phyloP scores from a whole-genome alignment of 2,797 vertebrate species.

The Paratrypauchen microcephalus region DNA sequence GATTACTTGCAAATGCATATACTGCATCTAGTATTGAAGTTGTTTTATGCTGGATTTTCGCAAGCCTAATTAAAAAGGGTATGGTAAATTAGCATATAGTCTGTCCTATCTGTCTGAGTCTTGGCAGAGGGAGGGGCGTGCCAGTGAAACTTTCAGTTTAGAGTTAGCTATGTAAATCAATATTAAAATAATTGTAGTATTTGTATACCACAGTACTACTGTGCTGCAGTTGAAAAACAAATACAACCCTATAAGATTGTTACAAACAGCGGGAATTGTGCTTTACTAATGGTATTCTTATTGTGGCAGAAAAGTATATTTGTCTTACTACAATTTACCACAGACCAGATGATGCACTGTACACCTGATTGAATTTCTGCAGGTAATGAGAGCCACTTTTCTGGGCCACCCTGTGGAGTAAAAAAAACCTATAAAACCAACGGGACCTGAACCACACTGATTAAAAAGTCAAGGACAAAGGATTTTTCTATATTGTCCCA shows the following conservation, averaged over 20 bases:
- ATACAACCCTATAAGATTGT: neutral
- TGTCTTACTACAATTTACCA: slow-evolving; percentile 34
- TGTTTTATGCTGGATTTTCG: no score
- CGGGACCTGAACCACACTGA: neutral
- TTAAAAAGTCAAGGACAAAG: slow-evolving; percentile 22
- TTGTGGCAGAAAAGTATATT: slow-evolving; percentile 38
- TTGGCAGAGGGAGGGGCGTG: no score
- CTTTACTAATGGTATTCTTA: slow-evolving; percentile 40
- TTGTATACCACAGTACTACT: no score
- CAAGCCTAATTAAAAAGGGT: no score
- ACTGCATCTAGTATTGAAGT: no score
- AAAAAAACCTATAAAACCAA: slow-evolving; percentile 24
- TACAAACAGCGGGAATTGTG: neutral
- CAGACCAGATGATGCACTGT: slow-evolving; percentile 13
- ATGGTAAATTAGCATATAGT: no score
- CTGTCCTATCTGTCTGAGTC: no score
- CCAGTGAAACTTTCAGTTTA: no score
- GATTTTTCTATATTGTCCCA: slow-evolving; percentile 9
- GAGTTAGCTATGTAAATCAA: no score
- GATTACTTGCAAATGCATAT: no score
- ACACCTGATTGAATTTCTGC: slow-evolving; percentile 44
- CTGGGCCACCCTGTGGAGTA: slow-evolving; percentile 21
- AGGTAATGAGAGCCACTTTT: slow-evolving; percentile 54
- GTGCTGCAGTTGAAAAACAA: neutral
- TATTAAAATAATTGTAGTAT: no score